Evolutionary conservation across 2,888 invertebrate genomes (phyloP).

Genomic region (Cephus nigrinus): DNA sequence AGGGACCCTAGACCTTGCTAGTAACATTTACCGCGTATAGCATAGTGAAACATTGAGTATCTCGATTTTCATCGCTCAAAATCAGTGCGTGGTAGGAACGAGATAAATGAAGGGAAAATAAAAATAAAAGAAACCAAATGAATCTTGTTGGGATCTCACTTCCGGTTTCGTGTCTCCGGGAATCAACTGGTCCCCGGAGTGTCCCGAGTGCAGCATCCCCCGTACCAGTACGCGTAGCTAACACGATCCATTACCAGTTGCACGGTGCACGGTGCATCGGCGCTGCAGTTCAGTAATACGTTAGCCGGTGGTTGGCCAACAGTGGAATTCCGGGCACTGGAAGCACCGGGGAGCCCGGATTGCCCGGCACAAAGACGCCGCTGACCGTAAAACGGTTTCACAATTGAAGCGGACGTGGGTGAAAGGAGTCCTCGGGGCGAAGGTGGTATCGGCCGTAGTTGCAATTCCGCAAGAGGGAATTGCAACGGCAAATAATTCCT

Average conservation of each 20-base stretch:
- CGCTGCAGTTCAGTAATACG: not conserved
- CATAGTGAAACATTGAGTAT: no score
- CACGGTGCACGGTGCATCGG: not conserved
- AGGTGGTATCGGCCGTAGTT: constrained; percentile 23
- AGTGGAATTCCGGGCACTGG: not conserved
- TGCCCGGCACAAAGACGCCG: constrained; percentile 6
- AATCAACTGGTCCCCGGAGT: not conserved
- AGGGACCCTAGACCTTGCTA: not conserved
- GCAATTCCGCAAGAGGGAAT: constrained; percentile 44
- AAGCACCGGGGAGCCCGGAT: not conserved
- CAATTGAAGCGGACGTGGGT: constrained; percentile 34
- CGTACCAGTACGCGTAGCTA: not conserved
- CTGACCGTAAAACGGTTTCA: constrained; percentile 32
- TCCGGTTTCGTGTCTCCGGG: not conserved
- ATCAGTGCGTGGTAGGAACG: not conserved
- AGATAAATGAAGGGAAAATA: not conserved
- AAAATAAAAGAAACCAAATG: not conserved
- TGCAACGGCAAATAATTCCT: constrained; percentile 44
- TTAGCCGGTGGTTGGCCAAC: not conserved
- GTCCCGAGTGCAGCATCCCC: not conserved
- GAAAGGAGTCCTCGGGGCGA: not conserved
- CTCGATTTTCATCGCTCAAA: not conserved
- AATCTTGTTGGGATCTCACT: not conserved
- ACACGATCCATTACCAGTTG: not conserved
- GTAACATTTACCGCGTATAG: not conserved